Percentiles rank a stretch among this genome's conserved stretches.
These are phyloP conservation scores for Spisula solida DNA, from an alignment of 2,888 invertebrate genomes.

Conservation along the genomic window DNA sequence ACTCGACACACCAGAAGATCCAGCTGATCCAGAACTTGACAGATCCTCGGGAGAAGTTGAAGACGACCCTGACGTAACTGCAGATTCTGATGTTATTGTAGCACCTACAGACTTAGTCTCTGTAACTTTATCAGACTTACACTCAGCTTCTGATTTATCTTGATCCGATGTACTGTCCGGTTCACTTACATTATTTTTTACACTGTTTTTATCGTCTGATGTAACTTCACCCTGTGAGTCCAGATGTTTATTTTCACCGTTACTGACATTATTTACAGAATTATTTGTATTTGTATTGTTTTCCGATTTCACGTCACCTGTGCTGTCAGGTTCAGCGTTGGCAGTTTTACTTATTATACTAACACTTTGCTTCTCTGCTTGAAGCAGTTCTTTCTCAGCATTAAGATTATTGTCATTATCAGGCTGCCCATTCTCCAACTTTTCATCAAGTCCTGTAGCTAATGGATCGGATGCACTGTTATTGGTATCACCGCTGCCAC, in stretches of 20 bases:
- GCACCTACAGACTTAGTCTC: neutral
- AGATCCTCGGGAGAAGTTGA: neutral
- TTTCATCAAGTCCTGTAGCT: slow-evolving; percentile 59
- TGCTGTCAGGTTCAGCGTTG: slow-evolving; percentile 47
- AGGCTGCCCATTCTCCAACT: slow-evolving; percentile 76
- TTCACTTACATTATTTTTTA: slow-evolving; percentile 25
- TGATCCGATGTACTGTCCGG: slow-evolving; percentile 51
- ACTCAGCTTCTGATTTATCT: slow-evolving; percentile 23
- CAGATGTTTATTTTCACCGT: slow-evolving; percentile 39
- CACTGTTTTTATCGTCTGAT: slow-evolving; percentile 27
- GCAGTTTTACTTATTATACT: slow-evolving; percentile 4
- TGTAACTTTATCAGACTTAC: neutral
- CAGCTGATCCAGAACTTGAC: slow-evolving; percentile 32
- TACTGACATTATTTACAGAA: slow-evolving; percentile 18
- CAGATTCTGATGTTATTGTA: slow-evolving; percentile 6
- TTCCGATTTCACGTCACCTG: slow-evolving; percentile 47
- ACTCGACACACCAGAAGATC: slow-evolving; percentile 33
- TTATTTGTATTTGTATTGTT: slow-evolving; percentile 45
- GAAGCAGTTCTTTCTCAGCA: slow-evolving; percentile 84
- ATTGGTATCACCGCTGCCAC: slow-evolving; percentile 32
- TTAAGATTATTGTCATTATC: slow-evolving; percentile 86
- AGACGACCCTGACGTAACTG: neutral
- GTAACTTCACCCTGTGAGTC: slow-evolving; percentile 24
- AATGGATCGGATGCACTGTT: slow-evolving; percentile 57
- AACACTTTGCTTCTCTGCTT: slow-evolving; percentile 49